Conservation (phyloP, 2,113 vertebrate species). For the Peromyscus maniculatus region DNA sequence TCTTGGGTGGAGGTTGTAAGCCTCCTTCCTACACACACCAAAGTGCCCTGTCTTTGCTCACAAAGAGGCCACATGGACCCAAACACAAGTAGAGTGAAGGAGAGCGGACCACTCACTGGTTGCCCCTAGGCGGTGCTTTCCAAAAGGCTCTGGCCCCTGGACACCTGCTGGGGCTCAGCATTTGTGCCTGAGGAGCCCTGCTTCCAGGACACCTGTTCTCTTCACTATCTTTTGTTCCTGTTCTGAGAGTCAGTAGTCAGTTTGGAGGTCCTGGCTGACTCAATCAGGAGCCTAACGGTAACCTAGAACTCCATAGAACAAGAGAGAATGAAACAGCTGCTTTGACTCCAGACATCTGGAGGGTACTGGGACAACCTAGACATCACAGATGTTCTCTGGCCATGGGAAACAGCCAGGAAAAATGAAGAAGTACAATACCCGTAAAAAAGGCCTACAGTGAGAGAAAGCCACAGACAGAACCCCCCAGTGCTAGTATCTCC, state of each 20-base stretch:
- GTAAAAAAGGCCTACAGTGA: not conserved
- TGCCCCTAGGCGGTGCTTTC: slow-evolving; percentile 70
- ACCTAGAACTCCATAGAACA: not conserved
- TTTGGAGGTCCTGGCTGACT: not conserved
- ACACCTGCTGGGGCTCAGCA: not conserved
- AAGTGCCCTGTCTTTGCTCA: not conserved
- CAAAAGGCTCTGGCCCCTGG: not conserved
- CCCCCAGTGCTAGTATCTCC: not conserved
- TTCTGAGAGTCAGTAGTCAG: not conserved
- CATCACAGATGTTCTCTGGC: not conserved
- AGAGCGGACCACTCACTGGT: slow-evolving; percentile 57
- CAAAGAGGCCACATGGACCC: not conserved
- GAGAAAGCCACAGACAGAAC: not conserved
- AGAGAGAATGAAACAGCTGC: not conserved
- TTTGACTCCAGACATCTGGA: not conserved
- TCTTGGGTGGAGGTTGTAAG: not conserved
- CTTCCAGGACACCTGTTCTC: slow-evolving; percentile 23
- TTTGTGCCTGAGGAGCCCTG: not conserved
- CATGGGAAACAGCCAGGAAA: not conserved
- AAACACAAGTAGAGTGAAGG: not conserved
- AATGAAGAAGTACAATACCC: rapidly evolving
- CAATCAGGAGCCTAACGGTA: not conserved
- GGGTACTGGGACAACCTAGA: not conserved
- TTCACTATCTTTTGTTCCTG: slow-evolving; percentile 75
- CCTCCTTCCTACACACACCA: not conserved